Evolutionary conservation across 2,888 invertebrate genomes (phyloP).

Genomic region (Melitaea athalia): DNA sequence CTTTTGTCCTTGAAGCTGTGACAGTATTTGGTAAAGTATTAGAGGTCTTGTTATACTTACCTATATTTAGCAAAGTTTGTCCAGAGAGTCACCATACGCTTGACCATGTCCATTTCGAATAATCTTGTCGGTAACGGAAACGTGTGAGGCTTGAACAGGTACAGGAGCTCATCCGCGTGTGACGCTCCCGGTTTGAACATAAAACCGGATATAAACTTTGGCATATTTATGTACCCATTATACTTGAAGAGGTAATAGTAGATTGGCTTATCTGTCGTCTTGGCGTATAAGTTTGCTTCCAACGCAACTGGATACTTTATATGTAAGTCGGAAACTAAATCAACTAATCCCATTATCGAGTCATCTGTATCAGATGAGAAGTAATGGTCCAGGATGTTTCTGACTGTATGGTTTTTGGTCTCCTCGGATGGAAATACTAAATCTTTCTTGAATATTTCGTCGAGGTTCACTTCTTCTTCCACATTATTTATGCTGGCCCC

Average conservation of each 20-base stretch:
- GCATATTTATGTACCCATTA: constrained; percentile 66
- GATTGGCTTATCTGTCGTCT: constrained; percentile 64
- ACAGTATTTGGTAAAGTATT: too few relatives aligned
- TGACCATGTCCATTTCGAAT: constrained; percentile 62
- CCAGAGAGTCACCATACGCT: constrained; percentile 71
- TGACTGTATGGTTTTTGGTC: constrained; percentile 58
- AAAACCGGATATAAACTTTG: constrained; percentile 65
- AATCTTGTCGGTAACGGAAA: constrained; percentile 64
- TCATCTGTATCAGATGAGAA: constrained; percentile 63
- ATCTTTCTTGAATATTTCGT: constrained; percentile 57
- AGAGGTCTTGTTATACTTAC: constrained; percentile 46
- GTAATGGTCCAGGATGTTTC: constrained; percentile 58
- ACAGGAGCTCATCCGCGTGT: constrained; percentile 74
- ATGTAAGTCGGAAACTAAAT: constrained; percentile 70
- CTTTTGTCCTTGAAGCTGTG: too few relatives aligned
- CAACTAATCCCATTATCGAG: constrained; percentile 68
- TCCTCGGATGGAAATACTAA: constrained; percentile 60
- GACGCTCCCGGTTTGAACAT: constrained; percentile 62
- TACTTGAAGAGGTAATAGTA: constrained; percentile 72
- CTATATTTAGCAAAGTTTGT: constrained; percentile 76
- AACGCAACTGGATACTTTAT: constrained; percentile 68
- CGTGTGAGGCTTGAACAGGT: constrained; percentile 69
- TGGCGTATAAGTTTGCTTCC: constrained; percentile 64
- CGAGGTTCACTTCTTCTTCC: constrained; percentile 48
- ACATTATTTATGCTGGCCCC: constrained; percentile 55